These are phyloP conservation scores for Manis javanica DNA, from an alignment of 2,797 vertebrate genomes.

Conservation along the genomic window DNA sequence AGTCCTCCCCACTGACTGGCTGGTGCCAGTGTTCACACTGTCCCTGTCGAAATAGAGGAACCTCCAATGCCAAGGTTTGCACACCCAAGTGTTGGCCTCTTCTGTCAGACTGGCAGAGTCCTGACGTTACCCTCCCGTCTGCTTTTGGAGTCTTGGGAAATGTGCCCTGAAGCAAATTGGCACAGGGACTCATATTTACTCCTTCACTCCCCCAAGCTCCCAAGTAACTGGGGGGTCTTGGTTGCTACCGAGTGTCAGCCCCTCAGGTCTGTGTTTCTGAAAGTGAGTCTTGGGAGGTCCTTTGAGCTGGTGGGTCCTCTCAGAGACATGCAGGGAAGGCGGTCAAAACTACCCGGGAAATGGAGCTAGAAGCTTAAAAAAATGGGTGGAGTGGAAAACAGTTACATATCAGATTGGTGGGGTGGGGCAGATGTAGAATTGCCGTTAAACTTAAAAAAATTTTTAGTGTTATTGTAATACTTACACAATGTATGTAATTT, in stretches of 20 bases:
- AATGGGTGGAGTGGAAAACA: background rate
- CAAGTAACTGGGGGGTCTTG: background rate
- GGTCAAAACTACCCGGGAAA: background rate
- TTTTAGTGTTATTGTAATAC: conserved; percentile 15
- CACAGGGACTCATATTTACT: background rate
- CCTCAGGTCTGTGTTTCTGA: background rate
- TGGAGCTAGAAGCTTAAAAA: background rate
- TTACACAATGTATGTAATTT: background rate
- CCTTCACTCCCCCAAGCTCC: background rate
- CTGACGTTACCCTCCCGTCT: background rate
- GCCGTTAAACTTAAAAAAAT: background rate
- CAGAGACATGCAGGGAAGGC: background rate
- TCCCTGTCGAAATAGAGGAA: background rate
- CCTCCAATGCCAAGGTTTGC: too few species aligned
- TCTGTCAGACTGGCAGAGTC: background rate
- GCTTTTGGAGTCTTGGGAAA: background rate
- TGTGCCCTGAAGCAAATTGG: background rate
- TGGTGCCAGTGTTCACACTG: background rate
- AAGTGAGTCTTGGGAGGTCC: background rate
- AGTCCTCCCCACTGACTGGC: background rate
- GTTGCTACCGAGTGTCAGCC: background rate
- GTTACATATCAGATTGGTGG: background rate
- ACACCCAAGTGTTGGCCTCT: too few species aligned
- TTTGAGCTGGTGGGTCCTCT: background rate
- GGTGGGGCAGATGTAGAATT: background rate